Evolutionary conservation across 2,797 vertebrate species (phyloP).

Genomic region (Pseudochaenichthys georgianus): DNA sequence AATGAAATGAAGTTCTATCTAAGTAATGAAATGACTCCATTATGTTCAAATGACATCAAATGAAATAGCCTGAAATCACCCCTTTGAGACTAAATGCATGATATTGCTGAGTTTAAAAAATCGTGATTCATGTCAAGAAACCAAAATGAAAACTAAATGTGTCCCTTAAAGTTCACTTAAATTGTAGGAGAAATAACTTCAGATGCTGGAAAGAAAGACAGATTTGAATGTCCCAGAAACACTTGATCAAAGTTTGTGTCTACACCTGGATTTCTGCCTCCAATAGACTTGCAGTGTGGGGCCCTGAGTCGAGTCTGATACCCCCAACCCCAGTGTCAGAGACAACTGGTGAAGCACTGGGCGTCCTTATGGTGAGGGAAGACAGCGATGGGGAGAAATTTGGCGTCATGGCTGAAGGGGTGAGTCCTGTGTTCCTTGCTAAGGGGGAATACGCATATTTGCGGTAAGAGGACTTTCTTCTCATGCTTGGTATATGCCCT

Average conservation of each 20-base stretch:
- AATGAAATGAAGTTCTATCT: slow-evolving; percentile 37
- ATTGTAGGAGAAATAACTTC: slow-evolving; percentile 1
- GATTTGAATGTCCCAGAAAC: slow-evolving; percentile 17
- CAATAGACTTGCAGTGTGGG: slow-evolving; percentile 77
- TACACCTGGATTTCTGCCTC: slow-evolving; percentile 89
- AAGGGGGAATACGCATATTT: slow-evolving; percentile 84
- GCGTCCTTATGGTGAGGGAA: slow-evolving; percentile 86
- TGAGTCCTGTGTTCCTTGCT: slow-evolving; percentile 81
- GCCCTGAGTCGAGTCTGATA: slow-evolving; percentile 76
- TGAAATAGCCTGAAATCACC: slow-evolving; percentile 4
- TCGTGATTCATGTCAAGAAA: slow-evolving; percentile 12
- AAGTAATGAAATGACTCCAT: slow-evolving; percentile 37
- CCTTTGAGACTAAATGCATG: slow-evolving; percentile 25
- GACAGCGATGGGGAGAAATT: slow-evolving; percentile 91
- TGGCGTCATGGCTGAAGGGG: slow-evolving; percentile 87
- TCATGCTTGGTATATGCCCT: slow-evolving; percentile 56
- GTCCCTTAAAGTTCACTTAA: slow-evolving; percentile 10
- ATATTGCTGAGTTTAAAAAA: slow-evolving; percentile 9
- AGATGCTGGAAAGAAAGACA: background rate
- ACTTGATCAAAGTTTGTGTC: slow-evolving; percentile 24
- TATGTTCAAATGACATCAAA: slow-evolving; percentile 28
- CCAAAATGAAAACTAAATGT: slow-evolving; percentile 16
- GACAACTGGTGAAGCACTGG: slow-evolving; percentile 84
- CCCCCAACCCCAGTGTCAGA: slow-evolving; percentile 81
- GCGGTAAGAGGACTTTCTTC: slow-evolving; percentile 77